A percentile compares a stretch with the other conserved stretches of the same genome.
phyloP scores from a whole-genome alignment of 2,797 vertebrate species.

The Emys orbicularis region DNA sequence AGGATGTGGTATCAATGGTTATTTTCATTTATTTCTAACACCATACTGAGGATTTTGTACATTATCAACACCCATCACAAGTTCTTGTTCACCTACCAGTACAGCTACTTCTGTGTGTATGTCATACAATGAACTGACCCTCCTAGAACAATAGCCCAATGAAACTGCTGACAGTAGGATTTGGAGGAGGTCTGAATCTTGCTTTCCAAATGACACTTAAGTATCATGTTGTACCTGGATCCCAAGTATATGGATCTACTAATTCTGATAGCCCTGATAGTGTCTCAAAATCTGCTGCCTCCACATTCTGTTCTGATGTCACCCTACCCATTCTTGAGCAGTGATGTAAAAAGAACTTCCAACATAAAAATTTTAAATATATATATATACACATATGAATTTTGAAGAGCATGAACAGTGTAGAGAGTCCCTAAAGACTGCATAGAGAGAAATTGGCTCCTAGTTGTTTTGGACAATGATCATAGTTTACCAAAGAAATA shows the following conservation, averaged over 20 bases:
- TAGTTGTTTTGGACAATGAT: neutral
- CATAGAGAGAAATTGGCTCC: neutral
- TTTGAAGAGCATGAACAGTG: neutral
- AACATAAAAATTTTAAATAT: neutral
- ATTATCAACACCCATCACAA: neutral
- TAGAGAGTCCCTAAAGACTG: neutral
- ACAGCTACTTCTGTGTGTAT: neutral
- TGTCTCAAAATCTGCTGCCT: neutral
- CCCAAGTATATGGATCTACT: neutral
- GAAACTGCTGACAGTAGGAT: neutral
- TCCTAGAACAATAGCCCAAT: neutral
- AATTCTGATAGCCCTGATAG: neutral
- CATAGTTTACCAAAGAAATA: neutral
- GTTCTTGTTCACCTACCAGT: neutral
- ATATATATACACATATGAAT: neutral
- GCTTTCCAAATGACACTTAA: neutral
- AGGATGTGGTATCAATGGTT: neutral
- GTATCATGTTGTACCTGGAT: neutral
- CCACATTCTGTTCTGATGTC: neutral
- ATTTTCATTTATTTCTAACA: slow-evolving; percentile 1
- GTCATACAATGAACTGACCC: neutral
- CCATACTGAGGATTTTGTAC: neutral
- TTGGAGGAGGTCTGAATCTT: neutral
- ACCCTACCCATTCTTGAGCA: neutral
- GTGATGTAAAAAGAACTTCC: neutral